Evolutionary conservation across 2,888 invertebrate species (phyloP), one percentile per base, ranked within the genome.

Genomic region (Oligia fasciuncula): DNA sequence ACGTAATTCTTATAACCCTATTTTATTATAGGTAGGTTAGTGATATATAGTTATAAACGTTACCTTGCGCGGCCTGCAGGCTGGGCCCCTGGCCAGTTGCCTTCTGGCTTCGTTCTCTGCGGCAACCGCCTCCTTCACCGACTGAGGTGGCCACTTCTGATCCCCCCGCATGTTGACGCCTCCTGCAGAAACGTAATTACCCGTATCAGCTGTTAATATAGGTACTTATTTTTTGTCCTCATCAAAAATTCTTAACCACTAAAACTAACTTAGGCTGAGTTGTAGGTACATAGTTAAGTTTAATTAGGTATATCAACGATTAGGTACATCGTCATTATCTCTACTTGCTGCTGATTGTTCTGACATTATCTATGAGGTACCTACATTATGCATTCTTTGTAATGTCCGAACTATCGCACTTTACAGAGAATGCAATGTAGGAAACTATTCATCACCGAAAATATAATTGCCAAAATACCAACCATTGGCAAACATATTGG

Each of bases 111-210:
- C 97, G 92, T 98, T 98, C 93, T 98, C 98, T 62, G 97, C 98
- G 75, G 97, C 98, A 79, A 98, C 97, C 84, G 98, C 98, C 89
- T 97, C 97, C 94, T 97, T 98, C 91, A 98, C 98, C 88, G 97
- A 97, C 93, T 97, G 98, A 89, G 98, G 99, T 91, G 98, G 99
- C 98, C 98, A 99, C 94, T 98, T 98, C 94, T 98, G 97, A 95
- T 99, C 98, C 90, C 98, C 98, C 91, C 98, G 98, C 97, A 98
- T 98, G 95, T 98, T 98, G 95, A 98, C 97, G 93, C 98, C 98
- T 97, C 98, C 98, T 98, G 88, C 35, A 62, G 49, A 80, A 85
- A 73, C 73, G 74, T 63, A 85, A 83, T 81, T 75, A 83, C 49
- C 66, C 60, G 23, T 74, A 57, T 29, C 66, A 79, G 66, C 54